phyloP scores from a whole-genome alignment of 2,888 invertebrate genomes.

The Leptarthrus brevirostris region DNA sequence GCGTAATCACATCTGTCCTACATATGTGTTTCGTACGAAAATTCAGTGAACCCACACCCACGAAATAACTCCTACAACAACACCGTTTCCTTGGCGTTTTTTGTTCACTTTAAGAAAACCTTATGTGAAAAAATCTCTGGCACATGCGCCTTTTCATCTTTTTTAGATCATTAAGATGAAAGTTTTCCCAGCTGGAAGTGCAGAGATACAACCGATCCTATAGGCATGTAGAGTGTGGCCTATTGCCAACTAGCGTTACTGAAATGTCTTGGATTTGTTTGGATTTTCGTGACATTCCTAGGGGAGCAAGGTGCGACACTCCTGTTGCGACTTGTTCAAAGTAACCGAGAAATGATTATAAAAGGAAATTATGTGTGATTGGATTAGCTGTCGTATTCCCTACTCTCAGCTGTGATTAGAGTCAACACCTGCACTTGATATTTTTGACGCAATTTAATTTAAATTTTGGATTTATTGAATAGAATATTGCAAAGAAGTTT shows the following conservation, averaged over 20 bases:
- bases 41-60: slow-evolving; percentile 3
- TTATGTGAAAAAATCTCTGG: slow-evolving; percentile 10
- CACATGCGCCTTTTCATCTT: slow-evolving; percentile 44
- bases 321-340: background rate
- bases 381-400: background rate
- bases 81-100: slow-evolving; percentile 6
- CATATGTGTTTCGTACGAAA: slow-evolving; percentile 33
- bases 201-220: slow-evolving; percentile 8
- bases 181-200: slow-evolving; percentile 40
- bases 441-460: too few relatives aligned
- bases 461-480: too few relatives aligned
- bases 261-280: slow-evolving; percentile 35
- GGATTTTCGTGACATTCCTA: background rate
- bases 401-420: background rate
- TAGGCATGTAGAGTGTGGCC: slow-evolving; percentile 11
- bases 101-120: background rate
- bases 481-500: too few relatives aligned
- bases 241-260: slow-evolving; percentile 36
- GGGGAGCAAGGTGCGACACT: slow-evolving; percentile 25
- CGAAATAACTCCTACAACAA: background rate
- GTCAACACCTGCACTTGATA: background rate
- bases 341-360: slow-evolving; percentile 1
- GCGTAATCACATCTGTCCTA: slow-evolving; percentile 41
- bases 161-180: slow-evolving; percentile 35
- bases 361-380: background rate